Base-by-base conservation (phyloP, 2,113 vertebrate species). In the Aegotheles bennettii region DNA sequence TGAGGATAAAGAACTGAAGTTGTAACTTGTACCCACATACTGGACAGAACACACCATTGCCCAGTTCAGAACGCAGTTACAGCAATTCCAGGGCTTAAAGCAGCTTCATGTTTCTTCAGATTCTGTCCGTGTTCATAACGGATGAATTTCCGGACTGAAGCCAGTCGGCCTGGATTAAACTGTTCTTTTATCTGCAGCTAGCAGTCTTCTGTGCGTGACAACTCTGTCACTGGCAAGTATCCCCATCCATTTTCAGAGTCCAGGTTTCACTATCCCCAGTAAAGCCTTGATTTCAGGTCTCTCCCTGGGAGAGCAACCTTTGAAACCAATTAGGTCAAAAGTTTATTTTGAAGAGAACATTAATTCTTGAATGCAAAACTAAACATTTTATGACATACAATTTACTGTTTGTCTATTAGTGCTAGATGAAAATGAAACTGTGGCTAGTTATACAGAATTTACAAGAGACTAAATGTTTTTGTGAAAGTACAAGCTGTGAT, bases 91-190 rank as follows among this genome's bases (percentile, higher is more conserved):
- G 59, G 40, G n/a, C 56, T 78, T 73, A 95, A 93, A 96, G 61
- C 71, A 97, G 59, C 40, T 88, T 64, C 38, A 59, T 31, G 68
- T 94, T 94, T 96, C 48, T 94, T 60, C 64, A 53, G 86, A 95
- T 86, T 96, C 94, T 93, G 63, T 89, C 71, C 75, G 89, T 36
- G 11, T 94, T 92, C 45, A 1, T 64, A 93, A 85, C 69, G 79
- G 79, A 76, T 19, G 7, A 86, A 57, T 48, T 80, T 65, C 53
- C 74, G 26, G 63, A 74, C 57, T 56, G 21, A 50, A 47, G 48
- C 74, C 47, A 90, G 26, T 16, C 45, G 40, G 45, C 33, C 26
- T 90, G 47, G 33, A 87, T 74, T 70, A 77, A 64, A 87, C 33
- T 74, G 10, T 54, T 79, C n/a, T n/a, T 54, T 0, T n/a, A 33